Evolutionary conservation across 2,113 vertebrate genomes (phyloP).

Genomic region (Sula dactylatra): DNA sequence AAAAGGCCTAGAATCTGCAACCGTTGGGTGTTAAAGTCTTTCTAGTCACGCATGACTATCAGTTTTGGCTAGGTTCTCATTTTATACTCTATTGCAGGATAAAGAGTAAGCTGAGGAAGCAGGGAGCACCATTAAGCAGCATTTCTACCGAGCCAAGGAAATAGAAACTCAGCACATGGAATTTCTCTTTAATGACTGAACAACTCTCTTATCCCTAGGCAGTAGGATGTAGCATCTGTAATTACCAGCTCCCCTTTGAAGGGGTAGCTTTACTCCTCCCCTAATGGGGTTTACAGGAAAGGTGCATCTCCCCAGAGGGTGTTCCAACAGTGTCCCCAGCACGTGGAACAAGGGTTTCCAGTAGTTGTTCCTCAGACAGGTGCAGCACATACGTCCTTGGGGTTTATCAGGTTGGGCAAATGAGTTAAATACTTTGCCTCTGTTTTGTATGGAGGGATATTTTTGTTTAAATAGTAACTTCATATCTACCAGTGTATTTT

Average conservation of each 20-base stretch:
- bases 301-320: not conserved
- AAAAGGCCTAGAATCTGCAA: not conserved
- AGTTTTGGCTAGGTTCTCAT: not conserved
- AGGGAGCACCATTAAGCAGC: not conserved
- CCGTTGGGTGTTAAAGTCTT: not conserved
- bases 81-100: not conserved
- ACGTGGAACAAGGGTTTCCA: not conserved
- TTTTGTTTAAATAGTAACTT: not conserved
- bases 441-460: not conserved
- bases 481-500: not conserved
- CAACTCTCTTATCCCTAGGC: not conserved
- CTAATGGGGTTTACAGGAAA: not conserved
- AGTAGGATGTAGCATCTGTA: not conserved
- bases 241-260: not conserved
- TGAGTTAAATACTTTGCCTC: not conserved
- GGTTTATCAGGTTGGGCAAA: not conserved
- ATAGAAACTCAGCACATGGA: not conserved
- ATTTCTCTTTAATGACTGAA: not conserved
- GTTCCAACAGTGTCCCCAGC: fast-evolving
- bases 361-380: not conserved
- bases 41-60: not conserved
- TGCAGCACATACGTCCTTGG: not conserved
- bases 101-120: not conserved
- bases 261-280: not conserved
- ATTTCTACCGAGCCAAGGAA: not conserved